These are phyloP conservation scores for Poecile atricapillus DNA, from an alignment of 2,113 vertebrate species.

Conservation along the genomic window DNA sequence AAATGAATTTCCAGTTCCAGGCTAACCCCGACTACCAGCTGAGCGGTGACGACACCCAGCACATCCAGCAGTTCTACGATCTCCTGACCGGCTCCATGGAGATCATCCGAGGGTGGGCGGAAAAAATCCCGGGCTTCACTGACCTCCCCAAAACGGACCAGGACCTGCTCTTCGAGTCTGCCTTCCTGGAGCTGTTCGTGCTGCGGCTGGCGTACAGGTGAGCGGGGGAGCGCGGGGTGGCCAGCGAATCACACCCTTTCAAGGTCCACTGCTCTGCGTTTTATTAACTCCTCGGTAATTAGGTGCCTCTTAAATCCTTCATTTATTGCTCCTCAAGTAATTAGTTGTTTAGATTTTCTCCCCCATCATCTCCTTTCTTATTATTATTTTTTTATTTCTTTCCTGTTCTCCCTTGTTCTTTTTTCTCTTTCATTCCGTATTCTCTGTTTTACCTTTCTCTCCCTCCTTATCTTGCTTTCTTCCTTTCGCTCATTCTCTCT, in stretches of 20 bases:
- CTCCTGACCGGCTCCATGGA: conserved; percentile 99
- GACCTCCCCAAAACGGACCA: conserved; percentile 93
- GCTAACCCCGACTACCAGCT: conserved; percentile 98
- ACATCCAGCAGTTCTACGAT: conserved; percentile 99
- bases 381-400: background rate
- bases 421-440: background rate
- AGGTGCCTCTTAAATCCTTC: conserved; percentile 83
- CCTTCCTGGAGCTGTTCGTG: conserved; percentile 97
- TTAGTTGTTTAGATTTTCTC: conserved; percentile 80
- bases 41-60: conserved; percentile 96
- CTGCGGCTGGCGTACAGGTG: conserved; percentile 96
- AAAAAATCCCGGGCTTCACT: conserved; percentile 93
- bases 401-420: background rate
- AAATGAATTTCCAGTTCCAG: conserved; percentile 96
- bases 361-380: background rate
- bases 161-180: conserved; percentile 96
- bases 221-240: conserved; percentile 7
- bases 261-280: conserved; percentile 77
- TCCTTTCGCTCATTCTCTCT: background rate
- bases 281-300: conserved; percentile 87
- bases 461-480: background rate
- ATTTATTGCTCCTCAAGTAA: conserved; percentile 83
- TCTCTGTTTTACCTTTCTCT: background rate
- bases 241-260: conserved; percentile 64
- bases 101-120: conserved; percentile 98